These are phyloP conservation scores for Marasmarcha lunaedactyla DNA, from an alignment of 2,888 invertebrate species.

Conservation along the genomic window DNA sequence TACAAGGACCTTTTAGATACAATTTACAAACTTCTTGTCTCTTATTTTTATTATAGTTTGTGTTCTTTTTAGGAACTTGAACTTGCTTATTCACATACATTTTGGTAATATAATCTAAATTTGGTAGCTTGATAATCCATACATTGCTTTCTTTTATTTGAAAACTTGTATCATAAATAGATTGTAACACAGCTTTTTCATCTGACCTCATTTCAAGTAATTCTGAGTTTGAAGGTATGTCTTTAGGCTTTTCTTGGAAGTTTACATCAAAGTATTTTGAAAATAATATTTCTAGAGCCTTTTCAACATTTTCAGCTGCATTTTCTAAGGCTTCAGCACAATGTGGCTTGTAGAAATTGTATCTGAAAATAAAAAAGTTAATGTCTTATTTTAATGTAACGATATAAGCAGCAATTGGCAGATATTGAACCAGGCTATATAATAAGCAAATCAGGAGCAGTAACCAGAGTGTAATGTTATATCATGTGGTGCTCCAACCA, in stretches of 20 bases:
- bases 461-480: no score
- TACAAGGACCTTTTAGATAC: conserved; percentile 75
- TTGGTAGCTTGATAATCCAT: conserved; percentile 75
- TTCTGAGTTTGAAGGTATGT: conserved; percentile 59
- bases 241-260: conserved; percentile 37
- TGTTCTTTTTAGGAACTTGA: conserved; percentile 47
- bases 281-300: conserved; percentile 77
- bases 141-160: conserved; percentile 77
- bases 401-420: no score
- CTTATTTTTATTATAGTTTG: conserved; percentile 47
- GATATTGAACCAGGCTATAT: no score
- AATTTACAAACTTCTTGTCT: conserved; percentile 73
- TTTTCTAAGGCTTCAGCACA: conserved; percentile 80
- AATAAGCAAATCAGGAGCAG: no score
- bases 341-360: conserved; percentile 80
- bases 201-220: conserved; percentile 75
- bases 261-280: conserved; percentile 75
- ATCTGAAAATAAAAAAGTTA: conserved; percentile 51
- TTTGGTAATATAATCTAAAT: conserved; percentile 75
- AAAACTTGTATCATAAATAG: conserved; percentile 80
- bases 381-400: no score
- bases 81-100: conserved; percentile 63
- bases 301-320: conserved; percentile 77
- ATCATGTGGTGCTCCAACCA: no score
- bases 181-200: conserved; percentile 80